phyloP scores from a whole-genome alignment of 2,797 vertebrate species.

The Karalla daura region DNA sequence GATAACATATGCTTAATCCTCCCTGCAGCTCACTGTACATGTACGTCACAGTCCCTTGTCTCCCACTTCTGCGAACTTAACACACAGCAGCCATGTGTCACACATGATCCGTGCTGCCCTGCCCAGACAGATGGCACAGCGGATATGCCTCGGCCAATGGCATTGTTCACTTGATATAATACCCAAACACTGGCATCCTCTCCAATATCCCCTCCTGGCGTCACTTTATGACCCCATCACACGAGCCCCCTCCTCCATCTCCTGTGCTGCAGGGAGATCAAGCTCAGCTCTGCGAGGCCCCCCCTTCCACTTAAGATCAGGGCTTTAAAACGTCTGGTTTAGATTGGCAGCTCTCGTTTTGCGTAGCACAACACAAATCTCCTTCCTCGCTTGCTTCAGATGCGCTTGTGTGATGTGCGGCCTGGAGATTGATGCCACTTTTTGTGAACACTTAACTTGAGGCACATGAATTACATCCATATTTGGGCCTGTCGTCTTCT shows the following conservation, averaged over 20 bases:
- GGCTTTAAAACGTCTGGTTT: constrained; percentile 46
- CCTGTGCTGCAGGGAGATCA: constrained; percentile 56
- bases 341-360: constrained; percentile 65
- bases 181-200: constrained; percentile 68
- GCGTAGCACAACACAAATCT: constrained; percentile 48
- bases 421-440: constrained; percentile 47
- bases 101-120: constrained; percentile 48
- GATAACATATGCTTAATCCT: constrained; percentile 56
- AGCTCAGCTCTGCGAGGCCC: constrained; percentile 12
- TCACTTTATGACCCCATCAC: constrained; percentile 64
- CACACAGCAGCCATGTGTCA: constrained; percentile 40
- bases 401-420: constrained; percentile 52
- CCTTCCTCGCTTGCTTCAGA: constrained; percentile 50
- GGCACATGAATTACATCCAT: constrained; percentile 1
- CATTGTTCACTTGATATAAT: constrained; percentile 82
- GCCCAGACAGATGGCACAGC: constrained; percentile 69
- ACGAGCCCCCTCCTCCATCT: constrained; percentile 32
- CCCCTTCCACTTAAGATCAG: constrained; percentile 39
- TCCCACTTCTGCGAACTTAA: constrained; percentile 17
- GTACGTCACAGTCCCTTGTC: constrained; percentile 43
- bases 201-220: constrained; percentile 46
- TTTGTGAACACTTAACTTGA: constrained; percentile 29
- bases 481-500: not conserved
- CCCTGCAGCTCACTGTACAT: constrained; percentile 38
- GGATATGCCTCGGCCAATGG: constrained; percentile 61